phyloP scores from a whole-genome alignment of 2,113 vertebrate species.

The Paratilapia polleni region DNA sequence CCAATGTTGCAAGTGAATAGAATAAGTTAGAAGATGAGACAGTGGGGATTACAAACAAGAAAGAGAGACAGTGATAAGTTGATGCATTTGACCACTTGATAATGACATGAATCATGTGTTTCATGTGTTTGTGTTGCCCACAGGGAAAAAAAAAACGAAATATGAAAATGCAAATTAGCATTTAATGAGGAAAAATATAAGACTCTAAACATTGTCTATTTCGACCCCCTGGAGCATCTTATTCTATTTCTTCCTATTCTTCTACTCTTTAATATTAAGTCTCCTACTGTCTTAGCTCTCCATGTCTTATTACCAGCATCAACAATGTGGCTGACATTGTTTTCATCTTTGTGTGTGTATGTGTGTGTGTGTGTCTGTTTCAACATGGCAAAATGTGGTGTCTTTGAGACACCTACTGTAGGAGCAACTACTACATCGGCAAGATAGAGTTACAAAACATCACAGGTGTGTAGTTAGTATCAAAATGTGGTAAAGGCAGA shows the following conservation, averaged over 20 bases:
- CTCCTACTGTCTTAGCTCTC: not conserved
- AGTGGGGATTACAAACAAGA: not conserved
- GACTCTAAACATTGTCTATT: not conserved
- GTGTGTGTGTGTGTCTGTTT: not conserved
- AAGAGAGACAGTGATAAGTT: not conserved
- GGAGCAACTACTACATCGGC: not conserved
- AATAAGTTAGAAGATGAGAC: constrained; percentile 15
- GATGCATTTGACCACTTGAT: constrained; percentile 21
- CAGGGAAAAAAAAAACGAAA: not conserved
- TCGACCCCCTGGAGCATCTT: not conserved
- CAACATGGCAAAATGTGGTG: not conserved
- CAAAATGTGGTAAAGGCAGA: not conserved
- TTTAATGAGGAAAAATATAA: constrained; percentile 22
- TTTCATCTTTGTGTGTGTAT: not conserved
- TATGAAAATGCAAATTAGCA: constrained; percentile 43
- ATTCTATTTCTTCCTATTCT: not conserved
- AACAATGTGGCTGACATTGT: not conserved
- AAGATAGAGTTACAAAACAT: not conserved
- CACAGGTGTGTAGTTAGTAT: not conserved
- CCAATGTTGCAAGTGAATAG: constrained; percentile 13
- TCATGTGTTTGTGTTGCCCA: not conserved
- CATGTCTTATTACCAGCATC: not conserved
- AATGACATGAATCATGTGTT: not conserved
- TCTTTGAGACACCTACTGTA: not conserved
- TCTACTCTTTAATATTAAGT: not conserved